A percentile compares a stretch with the other conserved stretches of the same genome.
Evolutionary conservation across 2,113 vertebrate species (phyloP).

Genomic region (Perccottus glenii): DNA sequence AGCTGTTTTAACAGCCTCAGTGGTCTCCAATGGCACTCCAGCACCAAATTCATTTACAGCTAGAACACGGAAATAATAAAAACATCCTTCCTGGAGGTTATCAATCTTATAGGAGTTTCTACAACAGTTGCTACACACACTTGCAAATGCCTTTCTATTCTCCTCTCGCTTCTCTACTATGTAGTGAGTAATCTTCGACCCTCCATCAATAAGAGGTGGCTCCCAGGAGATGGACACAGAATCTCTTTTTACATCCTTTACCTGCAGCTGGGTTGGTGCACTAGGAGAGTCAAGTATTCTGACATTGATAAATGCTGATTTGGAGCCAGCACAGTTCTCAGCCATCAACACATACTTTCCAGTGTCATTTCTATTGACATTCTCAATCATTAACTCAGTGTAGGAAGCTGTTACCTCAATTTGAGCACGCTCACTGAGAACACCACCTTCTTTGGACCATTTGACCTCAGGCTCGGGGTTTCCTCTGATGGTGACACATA

Average conservation of each 20-base stretch:
- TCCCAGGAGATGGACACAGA: slow-evolving; percentile 93
- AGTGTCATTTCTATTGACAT: slow-evolving; percentile 93
- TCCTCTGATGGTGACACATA: slow-evolving; percentile 93
- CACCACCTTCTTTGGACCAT: slow-evolving; percentile 91
- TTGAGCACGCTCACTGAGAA: slow-evolving; percentile 87
- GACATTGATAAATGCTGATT: slow-evolving; percentile 95
- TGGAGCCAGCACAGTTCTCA: slow-evolving; percentile 91
- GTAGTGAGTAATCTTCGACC: slow-evolving; percentile 95
- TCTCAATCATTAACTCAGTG: slow-evolving; percentile 94
- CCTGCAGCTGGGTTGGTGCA: slow-evolving; percentile 85
- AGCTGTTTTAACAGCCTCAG: slow-evolving; percentile 88
- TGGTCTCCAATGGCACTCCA: slow-evolving; percentile 86
- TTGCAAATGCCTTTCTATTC: slow-evolving; percentile 92
- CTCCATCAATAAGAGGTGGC: slow-evolving; percentile 93
- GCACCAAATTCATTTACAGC: slow-evolving; percentile 94
- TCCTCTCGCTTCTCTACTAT: slow-evolving; percentile 95
- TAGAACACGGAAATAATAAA: slow-evolving; percentile 94
- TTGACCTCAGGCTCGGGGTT: slow-evolving; percentile 95
- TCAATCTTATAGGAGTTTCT: slow-evolving; percentile 92
- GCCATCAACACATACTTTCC: slow-evolving; percentile 93
- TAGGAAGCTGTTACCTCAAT: slow-evolving; percentile 91
- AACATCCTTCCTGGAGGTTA: slow-evolving; percentile 91
- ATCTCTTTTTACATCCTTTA: slow-evolving; percentile 92
- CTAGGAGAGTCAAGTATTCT: slow-evolving; percentile 95
- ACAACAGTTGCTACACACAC: slow-evolving; percentile 88